These are phyloP conservation scores for Leptopilina myrica DNA, from an alignment of 2,888 invertebrate species.

Conservation along the genomic window DNA sequence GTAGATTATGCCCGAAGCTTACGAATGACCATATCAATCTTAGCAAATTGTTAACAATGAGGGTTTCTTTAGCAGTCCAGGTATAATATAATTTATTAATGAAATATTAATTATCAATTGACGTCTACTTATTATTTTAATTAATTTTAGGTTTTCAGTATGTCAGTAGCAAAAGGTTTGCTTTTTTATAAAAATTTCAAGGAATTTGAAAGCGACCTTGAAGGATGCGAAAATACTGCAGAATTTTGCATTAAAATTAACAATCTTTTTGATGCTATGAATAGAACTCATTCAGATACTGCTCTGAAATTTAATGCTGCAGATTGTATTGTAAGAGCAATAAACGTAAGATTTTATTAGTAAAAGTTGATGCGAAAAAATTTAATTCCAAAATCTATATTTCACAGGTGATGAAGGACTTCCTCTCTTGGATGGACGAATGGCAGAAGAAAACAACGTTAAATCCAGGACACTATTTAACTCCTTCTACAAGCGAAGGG, in stretches of 20 bases:
- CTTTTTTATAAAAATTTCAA: slow-evolving; percentile 42
- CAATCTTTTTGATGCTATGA: slow-evolving; percentile 42
- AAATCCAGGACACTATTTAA: slow-evolving; percentile 47
- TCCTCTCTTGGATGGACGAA: slow-evolving; percentile 48
- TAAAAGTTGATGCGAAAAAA: background rate
- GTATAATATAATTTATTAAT: no score
- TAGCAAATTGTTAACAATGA: slow-evolving; percentile 41
- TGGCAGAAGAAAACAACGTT: slow-evolving; percentile 52
- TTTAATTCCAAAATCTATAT: slow-evolving; percentile 2
- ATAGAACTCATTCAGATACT: slow-evolving; percentile 39
- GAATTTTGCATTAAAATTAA: slow-evolving; percentile 40
- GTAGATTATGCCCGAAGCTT: slow-evolving; percentile 42
- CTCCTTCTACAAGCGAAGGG: slow-evolving; percentile 53
- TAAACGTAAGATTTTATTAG: slow-evolving; percentile 20
- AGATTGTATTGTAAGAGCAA: slow-evolving; percentile 22
- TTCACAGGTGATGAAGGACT: slow-evolving; percentile 48
- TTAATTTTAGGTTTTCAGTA: slow-evolving; percentile 39
- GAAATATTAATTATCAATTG: no score
- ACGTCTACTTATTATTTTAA: background rate
- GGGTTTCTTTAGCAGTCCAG: slow-evolving; percentile 29
- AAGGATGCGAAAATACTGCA: slow-evolving; percentile 39
- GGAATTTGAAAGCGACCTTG: slow-evolving; percentile 12
- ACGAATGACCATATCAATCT: slow-evolving; percentile 34
- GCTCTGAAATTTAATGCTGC: slow-evolving; percentile 32
- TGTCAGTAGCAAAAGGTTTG: slow-evolving; percentile 37